Base-by-base conservation (phyloP, 2,797 vertebrate species). In the Cottoperca gobio region DNA sequence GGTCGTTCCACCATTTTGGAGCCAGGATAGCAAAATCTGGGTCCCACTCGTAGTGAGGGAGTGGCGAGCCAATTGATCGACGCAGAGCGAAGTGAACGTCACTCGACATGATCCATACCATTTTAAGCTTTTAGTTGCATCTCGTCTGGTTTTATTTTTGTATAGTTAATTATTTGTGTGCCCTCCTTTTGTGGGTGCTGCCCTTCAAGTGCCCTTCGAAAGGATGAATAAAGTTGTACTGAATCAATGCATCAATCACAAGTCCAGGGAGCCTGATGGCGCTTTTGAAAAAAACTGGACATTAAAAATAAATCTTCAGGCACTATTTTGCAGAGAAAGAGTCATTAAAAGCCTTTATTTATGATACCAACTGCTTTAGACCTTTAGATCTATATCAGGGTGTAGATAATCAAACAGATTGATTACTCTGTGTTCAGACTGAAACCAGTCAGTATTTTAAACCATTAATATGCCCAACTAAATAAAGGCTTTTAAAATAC, bases 391-490 rank as follows among this genome's bases (percentile, higher is more conserved):
- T 55, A 31, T 9, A 40, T 23, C 14, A 63, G 35, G 9, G 6
- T 21, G 5, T n/a, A 58, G 16, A 43, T 43, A 43, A 50, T 53
- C 37, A 59, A 73, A 50, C 4, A 23, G 17, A 67, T 8, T 37
- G 2, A 60, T 45, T 14, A 24, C n/a, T 50, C 13, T 19, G 46
- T 3, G 16, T 40, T 14, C 14, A 55, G n/a, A 5, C 6, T 40
- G 50, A 28, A 64, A 55, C 9, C 31, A 23, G 35, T 50, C 71
- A 24, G 14, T 43, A 50, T 52, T 46, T 68, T 23, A 54, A 68
- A 23, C 10, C 23, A 2, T 42, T 3, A 19, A 42, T 66, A 52
- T 24, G 5, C 19, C 24, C 8, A 49, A 4, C 19, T 28, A 13
- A 55, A 55, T 40, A 50, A 58, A 8, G 19, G 10, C 10, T 42